Base-by-base conservation (phyloP, 2,113 vertebrate genomes). In the Nematolebias whitei region DNA sequence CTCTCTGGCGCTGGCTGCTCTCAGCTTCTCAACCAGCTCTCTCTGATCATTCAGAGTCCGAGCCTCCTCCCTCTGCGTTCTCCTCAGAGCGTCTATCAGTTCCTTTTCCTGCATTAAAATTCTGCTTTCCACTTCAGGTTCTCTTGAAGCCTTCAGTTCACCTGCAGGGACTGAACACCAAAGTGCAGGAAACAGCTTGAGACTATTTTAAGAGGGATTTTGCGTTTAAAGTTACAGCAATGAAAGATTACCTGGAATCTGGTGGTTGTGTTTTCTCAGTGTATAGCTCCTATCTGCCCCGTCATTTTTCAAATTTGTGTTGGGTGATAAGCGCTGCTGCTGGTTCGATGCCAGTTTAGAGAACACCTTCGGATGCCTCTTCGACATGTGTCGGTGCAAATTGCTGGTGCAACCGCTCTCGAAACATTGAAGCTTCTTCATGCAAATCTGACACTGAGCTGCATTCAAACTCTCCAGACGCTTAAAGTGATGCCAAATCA, bases 401-500 rank as follows among this genome's bases (percentile, higher is more conserved):
- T 92, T 91, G 68, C 87, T 74, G 18, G 90, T 91, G 68, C 85
- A 79, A 12, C 87, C 70, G 10, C 79, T 76, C 39, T 88, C 68
- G 15, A 35, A 74, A 39, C 86, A 85, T 41, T 89, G 67, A 3
- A 93, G 60, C 63, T 84, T 90, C 70, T 90, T 88, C 67, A 74
- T 86, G 55, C 92, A 92, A 32, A 90, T 74, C 23, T 76, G 59
- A 56, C 92, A 93, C 5, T 80, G 68, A 3, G 83, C 88, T 49
- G 68, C 75, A 0, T 54, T 68, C 41, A 82, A 70, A 48, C 78
- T 71, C 10, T 86, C 87, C 63, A 90, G 55, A 3, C 63, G 78
- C 20, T 86, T 68, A 26, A 82, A 91, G 39, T 86, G 78, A n/a
- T 50, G 83, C 92, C 92, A 93, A 23, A 92, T 79, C 7, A 84